These are phyloP conservation scores for Corythoichthys haematopterus DNA, from an alignment of 2,113 vertebrate species.

Conservation along the genomic window DNA sequence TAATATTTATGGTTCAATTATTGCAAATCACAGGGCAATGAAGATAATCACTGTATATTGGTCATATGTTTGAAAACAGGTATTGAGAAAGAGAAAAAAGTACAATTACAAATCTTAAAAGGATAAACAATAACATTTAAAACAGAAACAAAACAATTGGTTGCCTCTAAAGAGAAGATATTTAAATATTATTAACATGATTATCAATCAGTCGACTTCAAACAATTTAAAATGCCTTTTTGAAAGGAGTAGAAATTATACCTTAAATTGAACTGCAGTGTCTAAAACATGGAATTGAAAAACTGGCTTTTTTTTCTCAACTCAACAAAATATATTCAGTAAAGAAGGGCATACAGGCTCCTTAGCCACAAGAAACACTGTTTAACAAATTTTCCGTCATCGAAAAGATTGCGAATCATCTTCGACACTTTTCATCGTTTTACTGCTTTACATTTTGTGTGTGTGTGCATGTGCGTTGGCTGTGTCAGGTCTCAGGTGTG, in stretches of 20 bases:
- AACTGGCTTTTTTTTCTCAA: neutral
- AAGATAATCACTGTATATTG: slow-evolving; percentile 5
- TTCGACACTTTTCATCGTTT: neutral
- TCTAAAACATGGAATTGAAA: neutral
- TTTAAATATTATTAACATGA: neutral
- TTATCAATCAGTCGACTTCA: neutral
- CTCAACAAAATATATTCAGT: neutral
- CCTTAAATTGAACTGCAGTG: neutral
- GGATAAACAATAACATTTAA: neutral
- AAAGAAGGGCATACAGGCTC: neutral
- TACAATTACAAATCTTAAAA: neutral
- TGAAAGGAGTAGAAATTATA: neutral
- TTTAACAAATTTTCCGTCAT: neutral
- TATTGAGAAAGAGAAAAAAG: neutral
- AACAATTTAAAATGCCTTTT: neutral
- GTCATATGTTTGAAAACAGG: neutral
- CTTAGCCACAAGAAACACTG: neutral
- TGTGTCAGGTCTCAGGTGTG: slow-evolving; percentile 66
- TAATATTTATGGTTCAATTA: neutral
- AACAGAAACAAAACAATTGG: neutral
- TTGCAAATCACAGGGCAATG: neutral
- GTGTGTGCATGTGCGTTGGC: slow-evolving; percentile 21
- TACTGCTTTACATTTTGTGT: slow-evolving; percentile 29
- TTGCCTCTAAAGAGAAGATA: neutral
- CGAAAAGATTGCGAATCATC: neutral